Percentiles rank a stretch among this genome's conserved stretches.
phyloP scores from a whole-genome alignment of 92 coral and sea anemone genomes.

The Muricea muricata region DNA sequence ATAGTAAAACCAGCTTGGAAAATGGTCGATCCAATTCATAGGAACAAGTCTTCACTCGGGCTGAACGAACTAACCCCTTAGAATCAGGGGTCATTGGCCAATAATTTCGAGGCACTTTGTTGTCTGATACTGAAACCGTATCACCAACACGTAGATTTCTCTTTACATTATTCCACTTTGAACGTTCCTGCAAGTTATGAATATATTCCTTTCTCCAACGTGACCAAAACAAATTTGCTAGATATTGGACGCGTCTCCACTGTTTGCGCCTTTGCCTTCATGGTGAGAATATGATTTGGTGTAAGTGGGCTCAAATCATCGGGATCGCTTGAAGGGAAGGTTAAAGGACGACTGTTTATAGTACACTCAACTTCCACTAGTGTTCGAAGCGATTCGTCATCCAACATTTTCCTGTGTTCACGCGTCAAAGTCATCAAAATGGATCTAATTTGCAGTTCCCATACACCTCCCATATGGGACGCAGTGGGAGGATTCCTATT shows the following conservation, averaged over 20 bases:
- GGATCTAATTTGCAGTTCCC: too few species aligned
- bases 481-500: conserved; percentile 48
- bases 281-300: too few species aligned
- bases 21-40: neutral
- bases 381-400: too few species aligned
- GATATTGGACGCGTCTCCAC: too few species aligned
- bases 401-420: conserved; percentile 34
- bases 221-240: too few species aligned
- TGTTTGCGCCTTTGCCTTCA: too few species aligned
- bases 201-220: conserved; percentile 13
- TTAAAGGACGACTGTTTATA: too few species aligned
- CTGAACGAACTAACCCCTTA: conserved; percentile 37
- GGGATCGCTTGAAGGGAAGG: too few species aligned
- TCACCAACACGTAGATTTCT: conserved; percentile 30
- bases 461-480: conserved; percentile 65
- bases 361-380: too few species aligned
- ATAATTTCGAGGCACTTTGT: neutral
- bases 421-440: too few species aligned
- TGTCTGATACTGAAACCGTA: conserved; percentile 6
- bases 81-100: conserved; percentile 31
- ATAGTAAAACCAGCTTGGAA: neutral
- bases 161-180: conserved; percentile 25
- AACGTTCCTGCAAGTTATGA: conserved; percentile 1
- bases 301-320: too few species aligned
- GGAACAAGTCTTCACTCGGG: conserved; percentile 14